These are phyloP conservation scores for Corydoras maculifer DNA, from an alignment of 2,113 vertebrate genomes.

Conservation along the genomic window DNA sequence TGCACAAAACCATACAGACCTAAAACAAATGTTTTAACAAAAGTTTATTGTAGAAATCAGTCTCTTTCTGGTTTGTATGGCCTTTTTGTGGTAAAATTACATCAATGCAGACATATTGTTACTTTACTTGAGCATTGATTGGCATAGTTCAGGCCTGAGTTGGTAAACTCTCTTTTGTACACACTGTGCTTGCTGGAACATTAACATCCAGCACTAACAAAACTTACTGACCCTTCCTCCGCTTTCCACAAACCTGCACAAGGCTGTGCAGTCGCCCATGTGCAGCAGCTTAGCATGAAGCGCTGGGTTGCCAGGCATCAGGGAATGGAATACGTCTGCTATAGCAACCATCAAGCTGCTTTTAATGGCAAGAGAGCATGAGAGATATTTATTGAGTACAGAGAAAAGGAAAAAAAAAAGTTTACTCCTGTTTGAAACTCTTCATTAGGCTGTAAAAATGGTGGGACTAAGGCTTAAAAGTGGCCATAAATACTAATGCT, in stretches of 20 bases:
- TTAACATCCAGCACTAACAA: constrained; percentile 20
- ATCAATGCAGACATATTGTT: too few species aligned
- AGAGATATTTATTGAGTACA: constrained; percentile 28
- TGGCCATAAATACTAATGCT: constrained; percentile 8
- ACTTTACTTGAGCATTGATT: too few species aligned
- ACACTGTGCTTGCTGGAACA: constrained; percentile 4
- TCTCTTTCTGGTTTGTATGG: too few species aligned
- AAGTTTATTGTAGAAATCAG: too few species aligned
- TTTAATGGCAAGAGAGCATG: constrained; percentile 28
- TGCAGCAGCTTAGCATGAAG: constrained; percentile 20
- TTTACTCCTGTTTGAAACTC: constrained; percentile 17
- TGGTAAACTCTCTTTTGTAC: background rate
- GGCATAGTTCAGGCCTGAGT: too few species aligned
- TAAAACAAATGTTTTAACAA: too few species aligned
- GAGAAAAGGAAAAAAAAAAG: constrained; percentile 27
- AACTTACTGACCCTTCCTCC: constrained; percentile 29
- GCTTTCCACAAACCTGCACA: constrained; percentile 19
- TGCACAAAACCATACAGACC: too few species aligned
- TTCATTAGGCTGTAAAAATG: constrained; percentile 34
- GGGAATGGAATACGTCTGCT: constrained; percentile 33
- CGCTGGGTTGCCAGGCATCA: constrained; percentile 36
- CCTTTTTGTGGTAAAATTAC: too few species aligned
- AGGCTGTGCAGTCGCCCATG: constrained; percentile 25
- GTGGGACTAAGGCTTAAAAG: constrained; percentile 12
- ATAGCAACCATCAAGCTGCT: constrained; percentile 35